Evolutionary conservation across 2,113 vertebrate genomes (phyloP), one percentile per base, ranked within the genome.

Genomic region (Prolemur simus): DNA sequence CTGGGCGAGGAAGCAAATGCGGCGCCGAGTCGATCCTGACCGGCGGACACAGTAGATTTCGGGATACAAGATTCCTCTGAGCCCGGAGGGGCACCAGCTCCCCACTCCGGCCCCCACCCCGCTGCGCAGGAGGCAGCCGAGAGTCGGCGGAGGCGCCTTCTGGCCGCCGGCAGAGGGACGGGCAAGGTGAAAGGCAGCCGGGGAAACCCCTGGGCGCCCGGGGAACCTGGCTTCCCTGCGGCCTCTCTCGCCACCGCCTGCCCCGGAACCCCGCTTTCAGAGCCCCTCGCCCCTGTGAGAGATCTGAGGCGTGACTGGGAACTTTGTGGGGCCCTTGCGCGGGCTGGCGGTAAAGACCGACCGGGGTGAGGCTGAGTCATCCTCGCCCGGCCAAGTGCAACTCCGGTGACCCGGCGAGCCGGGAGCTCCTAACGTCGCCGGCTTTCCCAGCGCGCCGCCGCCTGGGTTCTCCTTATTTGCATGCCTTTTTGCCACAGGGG

Each of bases 351-450:
- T 80, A 49, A 37, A 83, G 95, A 96, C 66, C 66, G 94, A 95
- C 88, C 54, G 20, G 14, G 82, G 56, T 18, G 1, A 60, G 98
- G 98, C 98, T 99, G 99, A 99, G 99, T 99, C 99, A 99, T 99
- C 89, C 95, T 97, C 45, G 47, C 95, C 96, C 90, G 32, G 96
- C 21, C 12, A 14, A 80, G 87, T 66, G 81, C 94, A 94, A 80
- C 92, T 95, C 94, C 1, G 13, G 58, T 42, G 92, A 74, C 91
- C 64, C 5, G 39, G 64, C 18, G 1, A 69, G 81, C 87, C 11
- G 18, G 29, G 81, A 64, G 21, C 90, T 77, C 90, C 63, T 6
- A 32, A 34, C 14, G n/a, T 54, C 29, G n/a, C 42, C 60, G 45
- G 78, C 18, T 78, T 80, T 58, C 54, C 39, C 27, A 0, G 78